phyloP scores from a whole-genome alignment of 2,888 invertebrate species.

The Melipona beecheii region DNA sequence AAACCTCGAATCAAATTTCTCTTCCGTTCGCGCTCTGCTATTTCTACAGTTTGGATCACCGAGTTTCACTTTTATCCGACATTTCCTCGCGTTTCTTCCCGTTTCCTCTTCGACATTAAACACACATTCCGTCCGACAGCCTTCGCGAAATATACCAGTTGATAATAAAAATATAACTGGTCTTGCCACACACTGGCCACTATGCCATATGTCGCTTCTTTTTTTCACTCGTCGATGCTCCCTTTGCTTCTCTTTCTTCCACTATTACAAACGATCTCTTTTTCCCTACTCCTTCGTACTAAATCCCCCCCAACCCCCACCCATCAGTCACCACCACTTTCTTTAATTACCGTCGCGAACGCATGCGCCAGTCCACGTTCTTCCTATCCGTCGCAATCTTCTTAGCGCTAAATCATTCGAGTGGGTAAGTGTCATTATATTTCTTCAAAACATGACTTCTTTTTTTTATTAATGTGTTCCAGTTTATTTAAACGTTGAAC shows the following conservation, averaged over 20 bases:
- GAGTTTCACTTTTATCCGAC: conserved; percentile 70
- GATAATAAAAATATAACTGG: conserved; percentile 64
- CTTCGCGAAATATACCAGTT: conserved; percentile 50
- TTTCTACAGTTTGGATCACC: conserved; percentile 57
- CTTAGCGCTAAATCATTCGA: conserved; percentile 30
- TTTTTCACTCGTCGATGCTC: conserved; percentile 36
- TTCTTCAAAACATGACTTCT: neutral
- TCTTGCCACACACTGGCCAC: conserved; percentile 21
- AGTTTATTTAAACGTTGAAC: neutral
- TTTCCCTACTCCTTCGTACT: conserved; percentile 48
- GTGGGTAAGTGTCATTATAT: neutral
- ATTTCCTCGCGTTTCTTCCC: conserved; percentile 59
- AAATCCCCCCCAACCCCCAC: neutral
- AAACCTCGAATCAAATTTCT: conserved; percentile 22
- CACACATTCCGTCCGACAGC: conserved; percentile 17
- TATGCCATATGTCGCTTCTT: conserved; percentile 33
- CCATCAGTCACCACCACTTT: neutral
- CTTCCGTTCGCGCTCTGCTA: conserved; percentile 21
- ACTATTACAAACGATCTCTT: conserved; percentile 45
- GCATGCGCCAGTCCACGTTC: conserved; percentile 44
- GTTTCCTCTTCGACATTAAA: conserved; percentile 30
- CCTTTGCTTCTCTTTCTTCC: conserved; percentile 33
- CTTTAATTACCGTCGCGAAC: conserved; percentile 42
- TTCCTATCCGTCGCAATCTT: neutral
- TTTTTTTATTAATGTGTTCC: neutral